phyloP scores from a whole-genome alignment of 2,888 invertebrate genomes.

The Diarsia brunnea region DNA sequence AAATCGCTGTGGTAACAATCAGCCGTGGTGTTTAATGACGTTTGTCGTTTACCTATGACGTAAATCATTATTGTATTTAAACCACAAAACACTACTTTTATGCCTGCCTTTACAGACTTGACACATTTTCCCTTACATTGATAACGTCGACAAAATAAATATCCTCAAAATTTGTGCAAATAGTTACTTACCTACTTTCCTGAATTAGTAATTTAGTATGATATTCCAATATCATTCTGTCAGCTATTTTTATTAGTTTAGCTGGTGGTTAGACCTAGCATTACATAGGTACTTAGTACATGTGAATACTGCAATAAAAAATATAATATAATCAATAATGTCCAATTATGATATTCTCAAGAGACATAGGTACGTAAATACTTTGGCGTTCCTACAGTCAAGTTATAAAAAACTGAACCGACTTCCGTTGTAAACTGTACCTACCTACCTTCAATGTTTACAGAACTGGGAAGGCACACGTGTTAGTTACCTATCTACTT shows the following conservation, averaged over 20 bases:
- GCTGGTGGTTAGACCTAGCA: not conserved
- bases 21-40: no score
- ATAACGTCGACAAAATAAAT: not conserved
- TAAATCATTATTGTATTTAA: not conserved
- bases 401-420: not conserved
- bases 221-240: not conserved
- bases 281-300: not conserved
- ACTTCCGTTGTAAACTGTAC: not conserved
- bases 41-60: no score
- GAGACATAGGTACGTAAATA: not conserved
- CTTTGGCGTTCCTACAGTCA: not conserved
- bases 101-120: not conserved
- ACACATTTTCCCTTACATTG: not conserved
- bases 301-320: not conserved
- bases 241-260: not conserved
- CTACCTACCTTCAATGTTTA: not conserved
- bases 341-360: not conserved
- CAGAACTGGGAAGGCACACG: not conserved
- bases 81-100: not conserved
- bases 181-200: not conserved
- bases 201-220: not conserved
- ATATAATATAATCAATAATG: not conserved
- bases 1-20: not conserved
- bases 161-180: not conserved
- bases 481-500: not conserved